A percentile compares a stretch with the other conserved stretches of the same genome.
Evolutionary conservation across 2,797 vertebrate genomes (phyloP).

Genomic region (Crossoptilon crossoptilon): DNA sequence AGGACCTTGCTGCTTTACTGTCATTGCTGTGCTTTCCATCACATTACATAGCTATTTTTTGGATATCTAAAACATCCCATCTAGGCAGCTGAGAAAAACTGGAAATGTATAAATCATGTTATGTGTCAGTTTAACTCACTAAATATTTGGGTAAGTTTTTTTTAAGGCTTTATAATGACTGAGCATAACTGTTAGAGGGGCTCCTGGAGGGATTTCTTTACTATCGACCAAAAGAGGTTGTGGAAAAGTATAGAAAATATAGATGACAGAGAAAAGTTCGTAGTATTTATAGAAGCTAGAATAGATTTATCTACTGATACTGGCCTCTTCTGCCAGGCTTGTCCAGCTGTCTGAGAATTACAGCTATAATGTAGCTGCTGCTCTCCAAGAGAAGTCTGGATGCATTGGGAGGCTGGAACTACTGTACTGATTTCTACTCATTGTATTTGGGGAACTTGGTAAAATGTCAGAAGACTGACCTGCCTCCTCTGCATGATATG

Average conservation of each 20-base stretch:
- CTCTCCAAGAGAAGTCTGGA: not conserved
- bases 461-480: not conserved
- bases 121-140: not conserved
- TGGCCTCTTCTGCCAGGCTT: not conserved
- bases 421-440: not conserved
- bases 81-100: not conserved
- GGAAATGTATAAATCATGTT: not conserved
- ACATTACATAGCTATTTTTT: not conserved
- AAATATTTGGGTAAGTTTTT: not conserved
- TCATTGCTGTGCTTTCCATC: no score
- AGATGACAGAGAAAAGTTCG: not conserved
- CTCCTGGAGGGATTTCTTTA: not conserved
- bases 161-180: not conserved
- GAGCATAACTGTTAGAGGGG: not conserved
- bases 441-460: not conserved
- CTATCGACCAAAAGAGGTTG: not conserved
- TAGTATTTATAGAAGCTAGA: not conserved
- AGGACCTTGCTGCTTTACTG: no score
- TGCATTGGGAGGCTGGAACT: not conserved
- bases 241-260: not conserved
- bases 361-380: not conserved
- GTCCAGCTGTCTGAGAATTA: not conserved
- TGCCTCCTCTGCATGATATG: not conserved
- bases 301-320: not conserved
- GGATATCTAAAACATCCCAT: not conserved